These are phyloP conservation scores for Sebastes taczanowskii DNA, from an alignment of 2,797 vertebrate species.

Conservation along the genomic window DNA sequence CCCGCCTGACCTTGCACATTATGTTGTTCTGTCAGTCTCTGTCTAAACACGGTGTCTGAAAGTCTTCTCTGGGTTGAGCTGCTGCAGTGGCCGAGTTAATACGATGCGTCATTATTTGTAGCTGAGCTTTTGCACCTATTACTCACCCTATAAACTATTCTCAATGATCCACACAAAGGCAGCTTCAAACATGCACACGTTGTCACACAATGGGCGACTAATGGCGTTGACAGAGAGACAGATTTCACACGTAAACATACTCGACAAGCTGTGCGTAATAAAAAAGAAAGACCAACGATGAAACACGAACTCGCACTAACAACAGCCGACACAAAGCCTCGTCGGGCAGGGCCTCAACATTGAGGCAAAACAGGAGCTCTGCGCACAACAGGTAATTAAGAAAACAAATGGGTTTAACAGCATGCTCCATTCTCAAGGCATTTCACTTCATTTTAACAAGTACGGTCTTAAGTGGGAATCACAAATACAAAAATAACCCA, in stretches of 20 bases:
- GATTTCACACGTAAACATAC: slow-evolving; percentile 17
- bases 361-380: slow-evolving; percentile 46
- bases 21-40: slow-evolving; percentile 10
- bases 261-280: slow-evolving; percentile 16
- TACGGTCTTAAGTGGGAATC: slow-evolving; percentile 24
- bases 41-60: not conserved
- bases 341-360: slow-evolving; percentile 19
- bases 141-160: not conserved
- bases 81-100: not conserved
- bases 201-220: not conserved
- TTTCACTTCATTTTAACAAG: slow-evolving; percentile 47
- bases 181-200: not conserved
- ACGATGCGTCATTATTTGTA: not conserved
- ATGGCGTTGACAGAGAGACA: not conserved
- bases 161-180: not conserved
- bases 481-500: slow-evolving; percentile 5
- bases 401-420: slow-evolving; percentile 70
- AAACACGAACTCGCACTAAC: slow-evolving; percentile 23
- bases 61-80: not conserved
- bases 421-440: slow-evolving; percentile 45
- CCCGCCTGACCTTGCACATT: slow-evolving; percentile 1
- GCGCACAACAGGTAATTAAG: slow-evolving; percentile 66
- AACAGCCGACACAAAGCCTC: slow-evolving; percentile 51
- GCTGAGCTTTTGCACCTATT: not conserved
- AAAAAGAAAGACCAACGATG: slow-evolving; percentile 14